Evolutionary conservation across 2,113 vertebrate species (phyloP), one percentile per base, ranked within the genome.

Genomic region (Aldabrachelys gigantea): DNA sequence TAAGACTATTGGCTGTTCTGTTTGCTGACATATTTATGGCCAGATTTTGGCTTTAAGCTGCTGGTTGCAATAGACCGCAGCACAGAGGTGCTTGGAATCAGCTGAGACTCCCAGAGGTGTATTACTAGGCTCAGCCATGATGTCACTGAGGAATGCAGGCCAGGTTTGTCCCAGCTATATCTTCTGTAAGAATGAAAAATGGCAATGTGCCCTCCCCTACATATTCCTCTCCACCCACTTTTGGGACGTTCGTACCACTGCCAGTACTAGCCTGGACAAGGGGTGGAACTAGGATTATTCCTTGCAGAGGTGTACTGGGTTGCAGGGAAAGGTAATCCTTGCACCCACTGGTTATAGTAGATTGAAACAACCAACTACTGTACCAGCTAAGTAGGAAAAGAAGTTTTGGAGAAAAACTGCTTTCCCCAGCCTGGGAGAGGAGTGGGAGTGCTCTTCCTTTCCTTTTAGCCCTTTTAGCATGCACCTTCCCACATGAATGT

Each of bases 151-250:
- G 79, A 96, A 53, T 93, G 65, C 88, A 38, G 54, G 31, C 24
- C 59, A 25, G 69, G 81, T 38, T 79, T 87, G 41, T 89, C 94
- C 57, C 44, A 93, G 84, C 80, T 75, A 89, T 35, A 13, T 62
- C 95, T 92, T 75, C 24, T 44, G 72, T 44, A 44, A 41, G 85
- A 89, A 72, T 90, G 84, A 93, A 95, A 87, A 31, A 49, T 31
- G 79, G 76, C 29, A 89, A 19, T 85, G 50, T 92, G 54, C 59
- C 47, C 31, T 93, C 89, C 47, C 22, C 22, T 41, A n/a, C 69
- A 72, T 22, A 72, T 8, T 72, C n/a, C 38, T 75, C 38, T 25
- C 38, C 72, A 24, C 10, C 4, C 10, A 25, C 38, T 38, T 75
- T 22, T 41, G n/a, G 72, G n/a, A 65, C 7, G 88, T 8, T 57